Evolutionary conservation across 1,140 invertebrate species (phyloP).

Genomic region (Piezodorus guildinii): DNA sequence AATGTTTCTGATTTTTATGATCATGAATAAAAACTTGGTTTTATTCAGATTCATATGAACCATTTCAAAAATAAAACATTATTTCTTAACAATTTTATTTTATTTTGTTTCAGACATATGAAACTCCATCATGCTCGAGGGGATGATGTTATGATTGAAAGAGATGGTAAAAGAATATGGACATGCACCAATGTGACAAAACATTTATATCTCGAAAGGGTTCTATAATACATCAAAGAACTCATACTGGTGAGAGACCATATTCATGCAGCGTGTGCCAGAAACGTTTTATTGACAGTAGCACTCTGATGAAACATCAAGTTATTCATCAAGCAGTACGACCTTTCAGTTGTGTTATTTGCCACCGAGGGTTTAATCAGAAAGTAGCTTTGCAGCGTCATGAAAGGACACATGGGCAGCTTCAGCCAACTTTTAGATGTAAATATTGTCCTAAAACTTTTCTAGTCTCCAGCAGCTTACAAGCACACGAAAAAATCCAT

Average conservation of each 20-base stretch:
- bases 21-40: too few species aligned
- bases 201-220: constrained; percentile 26
- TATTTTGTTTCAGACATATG: constrained; percentile 22
- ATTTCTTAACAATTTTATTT: neutral
- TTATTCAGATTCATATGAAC: too few species aligned
- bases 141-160: constrained; percentile 22
- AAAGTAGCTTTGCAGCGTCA: constrained; percentile 27
- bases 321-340: constrained; percentile 29
- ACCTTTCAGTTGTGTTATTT: constrained; percentile 25
- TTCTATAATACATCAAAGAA: constrained; percentile 31
- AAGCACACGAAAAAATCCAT: constrained; percentile 29
- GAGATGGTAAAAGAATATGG: constrained; percentile 26
- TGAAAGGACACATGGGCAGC: constrained; percentile 25
- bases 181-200: constrained; percentile 26
- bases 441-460: constrained; percentile 28
- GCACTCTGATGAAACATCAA: constrained; percentile 27
- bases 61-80: too few species aligned
- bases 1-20: too few species aligned
- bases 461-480: constrained; percentile 23
- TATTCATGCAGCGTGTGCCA: constrained; percentile 38
- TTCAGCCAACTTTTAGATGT: constrained; percentile 23
- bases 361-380: constrained; percentile 26
- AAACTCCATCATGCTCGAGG: constrained; percentile 22
- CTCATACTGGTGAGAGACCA: constrained; percentile 36
- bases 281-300: constrained; percentile 33